phyloP scores from a whole-genome alignment of 2,797 vertebrate genomes.

The Falco novaeseelandiae region DNA sequence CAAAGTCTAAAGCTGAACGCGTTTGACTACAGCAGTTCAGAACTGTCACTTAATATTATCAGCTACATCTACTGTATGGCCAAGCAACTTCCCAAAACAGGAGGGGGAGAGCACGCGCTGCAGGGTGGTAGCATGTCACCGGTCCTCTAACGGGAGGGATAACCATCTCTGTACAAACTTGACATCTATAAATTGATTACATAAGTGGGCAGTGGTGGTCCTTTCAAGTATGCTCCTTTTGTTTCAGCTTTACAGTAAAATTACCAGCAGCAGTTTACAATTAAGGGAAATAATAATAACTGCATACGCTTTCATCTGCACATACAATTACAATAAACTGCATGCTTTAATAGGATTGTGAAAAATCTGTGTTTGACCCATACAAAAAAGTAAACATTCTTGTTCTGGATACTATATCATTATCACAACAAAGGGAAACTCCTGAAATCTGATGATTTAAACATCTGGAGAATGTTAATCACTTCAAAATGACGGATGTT shows the following conservation, averaged over 20 bases:
- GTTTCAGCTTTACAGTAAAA: conserved; percentile 82
- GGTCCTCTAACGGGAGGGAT: conserved; percentile 65
- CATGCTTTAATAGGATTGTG: conserved; percentile 84
- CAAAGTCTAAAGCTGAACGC: conserved; percentile 38
- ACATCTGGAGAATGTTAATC: conserved; percentile 92
- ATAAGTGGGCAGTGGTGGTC: conserved; percentile 84
- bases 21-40: conserved; percentile 1
- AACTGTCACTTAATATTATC: conserved; percentile 74
- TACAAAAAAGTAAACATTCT: conserved; percentile 89
- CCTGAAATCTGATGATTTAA: conserved; percentile 88
- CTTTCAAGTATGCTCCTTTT: conserved; percentile 80
- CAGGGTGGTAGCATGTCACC: conserved; percentile 78
- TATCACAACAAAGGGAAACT: conserved; percentile 91
- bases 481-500: conserved; percentile 89
- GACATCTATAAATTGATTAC: conserved; percentile 83
- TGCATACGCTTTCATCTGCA: conserved; percentile 85
- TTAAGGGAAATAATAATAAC: conserved; percentile 86
- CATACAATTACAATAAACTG: conserved; percentile 83
- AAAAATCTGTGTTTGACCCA: conserved; percentile 84
- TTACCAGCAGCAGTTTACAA: conserved; percentile 86
- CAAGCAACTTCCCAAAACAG: conserved; percentile 12
- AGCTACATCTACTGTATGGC: conserved; percentile 63
- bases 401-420: conserved; percentile 88
- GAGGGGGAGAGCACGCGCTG: conserved; percentile 12
- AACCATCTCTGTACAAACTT: conserved; percentile 76